Evolutionary conservation across 2,113 vertebrate species (phyloP), one percentile per base, ranked within the genome.

Genomic region (Thermophis baileyi): DNA sequence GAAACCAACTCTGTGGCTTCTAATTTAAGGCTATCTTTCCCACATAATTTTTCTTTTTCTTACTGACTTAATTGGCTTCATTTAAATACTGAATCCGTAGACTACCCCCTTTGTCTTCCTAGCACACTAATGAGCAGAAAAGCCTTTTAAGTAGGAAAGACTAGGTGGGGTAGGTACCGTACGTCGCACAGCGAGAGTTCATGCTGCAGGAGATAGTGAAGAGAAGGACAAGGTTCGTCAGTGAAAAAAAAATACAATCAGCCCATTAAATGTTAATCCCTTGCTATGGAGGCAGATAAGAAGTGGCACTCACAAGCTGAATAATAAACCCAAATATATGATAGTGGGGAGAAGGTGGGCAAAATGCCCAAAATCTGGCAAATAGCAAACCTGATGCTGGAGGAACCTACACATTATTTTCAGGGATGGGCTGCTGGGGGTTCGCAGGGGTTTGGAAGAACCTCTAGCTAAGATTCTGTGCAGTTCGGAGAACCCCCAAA

Each of bases 251-350:
- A 89, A 8, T 90, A 81, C 86, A 90, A 95, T 89, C 6, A 94
- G 94, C 93, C 95, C 94, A 95, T 95, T 95, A 95, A 94, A 95
- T 35, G 69, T 93, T 96, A 93, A 94, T 93, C 94, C 87, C 93
- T 95, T 69, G 44, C 60, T 95, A 95, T 91, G 94, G 90, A 89
- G 92, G 74, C 94, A 96, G 95, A 95, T 90, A 93, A 94, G 93
- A 95, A 88, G 93, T 93, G 93, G 88, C 94, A 91, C 94, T 95
- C 18, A 14, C 12, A 11, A 95, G 89, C 92, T 94, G 95, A 93
- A 94, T 95, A 95, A 95, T 89, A 95, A 95, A 95, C 93, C 93
- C 94, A 94, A 94, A 96, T 57, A 92, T 0, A 12, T 0, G 18
- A 55, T 2, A 88, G 93, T 88, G 94, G 89, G 89, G 88, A 57